Evolutionary conservation across 64 coral and sea anemone genomes (phyloP).

Genomic region (Hydrozoanthus tunicans): DNA sequence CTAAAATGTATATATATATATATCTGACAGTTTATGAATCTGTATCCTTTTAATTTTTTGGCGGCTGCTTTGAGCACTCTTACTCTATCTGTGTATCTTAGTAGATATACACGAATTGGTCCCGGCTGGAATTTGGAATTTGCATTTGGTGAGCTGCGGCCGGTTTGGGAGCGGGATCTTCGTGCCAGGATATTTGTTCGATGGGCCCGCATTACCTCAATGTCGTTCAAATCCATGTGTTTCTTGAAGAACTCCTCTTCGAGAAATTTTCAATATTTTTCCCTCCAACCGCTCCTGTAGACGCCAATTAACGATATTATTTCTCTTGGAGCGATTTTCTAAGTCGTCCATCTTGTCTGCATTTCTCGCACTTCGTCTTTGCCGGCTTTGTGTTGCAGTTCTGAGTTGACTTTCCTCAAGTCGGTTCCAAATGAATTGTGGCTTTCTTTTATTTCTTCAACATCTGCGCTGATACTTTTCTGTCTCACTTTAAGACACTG

Average conservation of each 20-base stretch:
- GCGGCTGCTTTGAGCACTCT: conserved; percentile 47
- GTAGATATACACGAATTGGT: conserved; percentile 38
- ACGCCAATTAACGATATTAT: conserved; percentile 48
- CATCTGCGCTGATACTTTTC: not conserved
- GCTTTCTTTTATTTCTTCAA: too few species aligned
- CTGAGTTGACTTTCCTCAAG: not conserved
- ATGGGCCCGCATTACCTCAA: conserved; percentile 30
- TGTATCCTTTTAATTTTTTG: conserved; percentile 51
- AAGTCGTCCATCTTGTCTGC: too few species aligned
- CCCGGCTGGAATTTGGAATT: not conserved
- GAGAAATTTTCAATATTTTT: conserved; percentile 23
- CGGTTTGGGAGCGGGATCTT: conserved; percentile 4
- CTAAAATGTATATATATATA: conserved; percentile 12
- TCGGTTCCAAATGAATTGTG: too few species aligned
- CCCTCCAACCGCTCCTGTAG: conserved; percentile 10
- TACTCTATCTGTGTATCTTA: conserved; percentile 57
- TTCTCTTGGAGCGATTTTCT: not conserved
- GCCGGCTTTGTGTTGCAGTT: too few species aligned
- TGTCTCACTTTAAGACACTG: conserved; percentile 12
- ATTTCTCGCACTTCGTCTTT: too few species aligned
- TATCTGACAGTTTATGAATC: conserved; percentile 17
- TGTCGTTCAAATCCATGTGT: conserved; percentile 38
- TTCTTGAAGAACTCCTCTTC: conserved; percentile 20
- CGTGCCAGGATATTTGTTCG: conserved; percentile 21
- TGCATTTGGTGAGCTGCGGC: not conserved